Conservation (phyloP, 2,888 invertebrate genomes). For the Lithophane semibrunnea region DNA sequence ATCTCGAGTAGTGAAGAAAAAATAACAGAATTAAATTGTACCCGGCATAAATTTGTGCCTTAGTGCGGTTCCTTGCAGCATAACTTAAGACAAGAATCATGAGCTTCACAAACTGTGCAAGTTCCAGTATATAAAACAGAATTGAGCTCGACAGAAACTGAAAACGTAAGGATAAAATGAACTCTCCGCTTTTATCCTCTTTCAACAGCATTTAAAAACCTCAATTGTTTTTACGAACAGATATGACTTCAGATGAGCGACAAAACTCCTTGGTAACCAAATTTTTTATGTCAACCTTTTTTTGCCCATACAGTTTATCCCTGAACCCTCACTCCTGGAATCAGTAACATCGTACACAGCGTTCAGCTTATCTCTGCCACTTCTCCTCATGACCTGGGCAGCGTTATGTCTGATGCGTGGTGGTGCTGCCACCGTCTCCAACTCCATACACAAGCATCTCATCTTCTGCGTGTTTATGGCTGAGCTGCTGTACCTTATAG, state of each 20-base stretch:
- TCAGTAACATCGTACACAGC: slow-evolving; percentile 97
- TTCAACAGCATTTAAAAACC: not conserved
- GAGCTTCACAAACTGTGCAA: not conserved
- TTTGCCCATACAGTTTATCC: slow-evolving; percentile 91
- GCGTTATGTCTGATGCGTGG: slow-evolving; percentile 96
- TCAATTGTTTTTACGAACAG: not conserved
- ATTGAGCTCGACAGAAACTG: not conserved
- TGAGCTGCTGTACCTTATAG: slow-evolving; percentile 96
- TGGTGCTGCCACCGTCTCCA: slow-evolving; percentile 96
- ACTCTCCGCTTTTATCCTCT: not conserved
- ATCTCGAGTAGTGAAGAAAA: not conserved
- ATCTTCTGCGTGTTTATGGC: slow-evolving; percentile 97
- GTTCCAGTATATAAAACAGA: not conserved
- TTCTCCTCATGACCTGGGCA: slow-evolving; percentile 94
- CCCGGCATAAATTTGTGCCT: not conserved
- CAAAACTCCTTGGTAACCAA: not conserved
- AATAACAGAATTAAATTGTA: not conserved
- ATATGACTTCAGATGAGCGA: not conserved
- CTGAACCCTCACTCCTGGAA: slow-evolving; percentile 96
- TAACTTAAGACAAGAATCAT: not conserved
- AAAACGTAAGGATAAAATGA: not conserved
- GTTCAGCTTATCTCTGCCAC: slow-evolving; percentile 95
- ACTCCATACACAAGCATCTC: slow-evolving; percentile 98
- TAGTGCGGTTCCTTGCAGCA: not conserved
- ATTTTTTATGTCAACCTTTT: not conserved